Evolutionary conservation across 1,140 invertebrate genomes (phyloP).

Genomic region (Oreohelix idahoensis): DNA sequence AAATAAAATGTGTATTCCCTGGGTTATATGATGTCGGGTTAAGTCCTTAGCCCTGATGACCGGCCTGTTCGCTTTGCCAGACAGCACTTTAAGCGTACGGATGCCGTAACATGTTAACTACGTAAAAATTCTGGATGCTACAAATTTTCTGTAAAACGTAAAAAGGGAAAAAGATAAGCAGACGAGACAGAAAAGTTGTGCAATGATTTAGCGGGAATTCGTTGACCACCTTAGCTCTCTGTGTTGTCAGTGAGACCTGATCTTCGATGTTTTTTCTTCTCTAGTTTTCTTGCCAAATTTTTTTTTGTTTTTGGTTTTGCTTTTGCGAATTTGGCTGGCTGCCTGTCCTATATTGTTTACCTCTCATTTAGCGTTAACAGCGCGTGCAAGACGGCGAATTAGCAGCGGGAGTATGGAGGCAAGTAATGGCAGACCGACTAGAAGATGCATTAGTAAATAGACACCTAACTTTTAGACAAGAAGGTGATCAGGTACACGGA

Average conservation of each 20-base stretch:
- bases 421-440: background rate
- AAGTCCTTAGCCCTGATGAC: no score
- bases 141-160: no score
- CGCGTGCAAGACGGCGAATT: background rate
- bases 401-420: background rate
- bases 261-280: background rate
- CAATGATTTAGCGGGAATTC: background rate
- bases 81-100: no score
- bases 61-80: no score
- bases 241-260: background rate
- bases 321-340: background rate
- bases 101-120: no score
- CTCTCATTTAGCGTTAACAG: constrained; percentile 9
- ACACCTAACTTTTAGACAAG: background rate
- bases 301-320: background rate
- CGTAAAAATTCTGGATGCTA: no score
- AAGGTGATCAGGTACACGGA: background rate
- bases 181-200: background rate
- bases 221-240: background rate
- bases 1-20: no score
- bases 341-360: background rate
- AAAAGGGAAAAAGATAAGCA: no score
- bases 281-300: background rate
- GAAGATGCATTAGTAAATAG: background rate
- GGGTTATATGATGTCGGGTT: no score